phyloP scores from a whole-genome alignment of 2,797 vertebrate species.

The Hypotaenidia philippensis region DNA sequence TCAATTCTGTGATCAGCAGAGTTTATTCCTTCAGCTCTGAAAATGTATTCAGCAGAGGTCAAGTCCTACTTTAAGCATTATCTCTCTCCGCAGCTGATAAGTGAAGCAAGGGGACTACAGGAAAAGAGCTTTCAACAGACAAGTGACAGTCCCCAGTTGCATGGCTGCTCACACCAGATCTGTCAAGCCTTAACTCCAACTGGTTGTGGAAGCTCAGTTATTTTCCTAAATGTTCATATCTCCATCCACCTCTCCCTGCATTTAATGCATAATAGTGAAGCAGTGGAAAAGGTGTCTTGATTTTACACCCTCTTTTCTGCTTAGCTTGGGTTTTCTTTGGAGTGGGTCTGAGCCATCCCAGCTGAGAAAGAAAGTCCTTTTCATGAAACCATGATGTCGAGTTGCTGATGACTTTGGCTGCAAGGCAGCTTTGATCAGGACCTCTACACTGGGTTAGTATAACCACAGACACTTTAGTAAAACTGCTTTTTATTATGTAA shows the following conservation, averaged over 20 bases:
- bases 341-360: conserved; percentile 72
- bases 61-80: background rate
- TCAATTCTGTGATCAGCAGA: background rate
- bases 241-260: background rate
- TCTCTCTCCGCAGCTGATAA: background rate
- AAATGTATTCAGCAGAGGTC: background rate
- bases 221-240: background rate
- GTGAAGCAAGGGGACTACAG: background rate
- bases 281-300: conserved; percentile 49
- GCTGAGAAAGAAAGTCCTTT: conserved; percentile 71
- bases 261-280: background rate
- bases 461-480: conserved; percentile 78
- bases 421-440: conserved; percentile 81
- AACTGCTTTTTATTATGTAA: conserved; percentile 79
- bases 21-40: background rate
- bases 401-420: conserved; percentile 80
- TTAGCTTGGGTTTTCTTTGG: conserved; percentile 49
- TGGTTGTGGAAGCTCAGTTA: background rate
- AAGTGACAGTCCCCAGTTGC: background rate
- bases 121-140: background rate
- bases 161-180: background rate
- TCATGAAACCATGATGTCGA: conserved; percentile 71
- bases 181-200: background rate
- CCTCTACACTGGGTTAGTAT: conserved; percentile 62
- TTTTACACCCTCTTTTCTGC: conserved; percentile 67